Base-by-base conservation (phyloP, 2,888 invertebrate genomes). In the Athalia rosae region DNA sequence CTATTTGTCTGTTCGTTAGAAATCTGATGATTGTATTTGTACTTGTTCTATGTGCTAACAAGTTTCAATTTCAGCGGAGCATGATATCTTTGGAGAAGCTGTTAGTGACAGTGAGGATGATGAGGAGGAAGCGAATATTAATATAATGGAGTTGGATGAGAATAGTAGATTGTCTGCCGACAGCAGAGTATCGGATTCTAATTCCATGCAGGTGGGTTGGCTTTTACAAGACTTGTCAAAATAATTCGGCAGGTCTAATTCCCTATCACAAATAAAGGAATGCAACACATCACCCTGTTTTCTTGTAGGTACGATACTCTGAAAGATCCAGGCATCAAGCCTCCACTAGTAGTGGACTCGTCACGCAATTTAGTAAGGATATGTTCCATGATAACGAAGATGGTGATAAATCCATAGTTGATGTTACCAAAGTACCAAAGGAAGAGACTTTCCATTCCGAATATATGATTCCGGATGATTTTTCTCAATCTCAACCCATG, bases 81-180 rank as follows among this genome's bases (percentile, higher is more conserved):
- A 95, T 84, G 97, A 97, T 83, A 96, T 98, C 86, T 98, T 98
- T 91, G 98, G 98, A 48, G 98, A 97, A 81, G 94, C 96, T 48
- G 95, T 98, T 0, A 97, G 97, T 85, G 97, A 98, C 83, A 97
- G 97, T 56, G 96, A 96, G 80, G 95, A 95, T 77, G 97, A 97
- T 82, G 95, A 95, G 79, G 93, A 93, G 82, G 94, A 94, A 78
- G 91, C 92, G 13, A 93, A 90, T 85, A 92, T 94, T 41, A 95
- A 95, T 89, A 94, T 95, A 3, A 90, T 94, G 87, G 96, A 96
- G 86, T 91, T 96, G 81, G 97, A 96, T 84, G 97, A 97, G 83
- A 94, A 92, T 47, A 95, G 95, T 81, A 92, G 93, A 64, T 91
- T 96, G 77, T 95, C 95, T 0, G 94, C 93, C 0, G 95, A 96